Conservation (phyloP, 1,140 invertebrate genomes). For the Drosophila sechellia region DNA sequence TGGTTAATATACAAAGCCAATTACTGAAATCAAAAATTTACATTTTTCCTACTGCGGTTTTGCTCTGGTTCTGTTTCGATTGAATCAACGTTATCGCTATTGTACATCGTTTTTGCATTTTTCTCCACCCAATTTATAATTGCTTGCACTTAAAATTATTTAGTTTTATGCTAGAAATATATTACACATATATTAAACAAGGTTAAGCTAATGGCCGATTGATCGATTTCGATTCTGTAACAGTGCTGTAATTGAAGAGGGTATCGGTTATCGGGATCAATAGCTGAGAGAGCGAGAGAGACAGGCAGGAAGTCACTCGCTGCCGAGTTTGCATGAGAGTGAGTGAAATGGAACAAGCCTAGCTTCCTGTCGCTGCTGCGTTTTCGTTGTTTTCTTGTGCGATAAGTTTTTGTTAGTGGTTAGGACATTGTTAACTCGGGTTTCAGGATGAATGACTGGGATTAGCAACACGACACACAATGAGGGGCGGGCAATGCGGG, state of each 20-base stretch:
- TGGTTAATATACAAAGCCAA: slow-evolving; percentile 73
- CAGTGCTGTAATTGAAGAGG: slow-evolving; percentile 41
- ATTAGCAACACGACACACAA: slow-evolving; percentile 40
- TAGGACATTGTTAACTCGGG: slow-evolving; percentile 26
- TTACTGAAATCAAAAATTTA: slow-evolving; percentile 56
- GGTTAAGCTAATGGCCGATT: slow-evolving; percentile 53
- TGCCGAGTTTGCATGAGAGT: slow-evolving; percentile 1
- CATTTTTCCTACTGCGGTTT: slow-evolving; percentile 39
- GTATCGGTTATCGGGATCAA: slow-evolving; percentile 14
- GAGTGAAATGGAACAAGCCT: slow-evolving; percentile 36
- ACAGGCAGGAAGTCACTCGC: slow-evolving; percentile 13
- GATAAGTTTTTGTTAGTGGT: slow-evolving; percentile 32
- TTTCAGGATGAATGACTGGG: slow-evolving; percentile 25
- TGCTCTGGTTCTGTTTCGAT: slow-evolving; percentile 38
- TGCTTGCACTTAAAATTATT: slow-evolving; percentile 76
- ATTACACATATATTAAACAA: slow-evolving; percentile 62
- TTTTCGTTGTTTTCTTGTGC: slow-evolving; percentile 8
- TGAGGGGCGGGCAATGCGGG: neutral
- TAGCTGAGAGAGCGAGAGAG: slow-evolving; percentile 11
- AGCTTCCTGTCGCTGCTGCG: slow-evolving; percentile 28
- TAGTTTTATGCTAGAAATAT: slow-evolving; percentile 70
- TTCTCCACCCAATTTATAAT: slow-evolving; percentile 84
- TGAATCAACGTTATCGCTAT: slow-evolving; percentile 53
- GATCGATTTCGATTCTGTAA: slow-evolving; percentile 24
- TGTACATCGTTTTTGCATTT: slow-evolving; percentile 34